phyloP scores from a whole-genome alignment of 2,797 vertebrate species.

The Amazonetta brasiliensis region DNA sequence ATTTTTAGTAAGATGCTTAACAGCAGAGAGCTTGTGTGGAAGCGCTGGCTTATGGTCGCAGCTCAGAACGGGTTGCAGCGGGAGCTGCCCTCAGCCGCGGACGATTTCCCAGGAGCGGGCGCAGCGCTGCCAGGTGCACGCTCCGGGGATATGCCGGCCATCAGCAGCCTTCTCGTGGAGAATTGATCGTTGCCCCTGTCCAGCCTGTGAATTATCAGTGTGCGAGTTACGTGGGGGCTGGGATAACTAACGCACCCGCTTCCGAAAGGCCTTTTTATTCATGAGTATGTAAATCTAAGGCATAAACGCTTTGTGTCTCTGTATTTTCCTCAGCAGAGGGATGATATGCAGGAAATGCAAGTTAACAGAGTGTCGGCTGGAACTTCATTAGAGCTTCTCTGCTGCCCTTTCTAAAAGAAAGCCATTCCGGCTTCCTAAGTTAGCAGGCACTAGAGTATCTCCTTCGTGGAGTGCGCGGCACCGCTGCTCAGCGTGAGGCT shows the following conservation, averaged over 20 bases:
- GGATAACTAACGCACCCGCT: background rate
- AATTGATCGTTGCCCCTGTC: background rate
- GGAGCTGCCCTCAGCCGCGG: background rate
- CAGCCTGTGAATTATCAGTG: background rate
- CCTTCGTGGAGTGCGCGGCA: accelerated
- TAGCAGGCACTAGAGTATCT: background rate
- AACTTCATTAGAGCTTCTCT: background rate
- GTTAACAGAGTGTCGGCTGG: background rate
- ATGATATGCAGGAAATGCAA: background rate
- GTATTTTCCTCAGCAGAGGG: constrained; percentile 27
- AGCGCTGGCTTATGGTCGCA: accelerated
- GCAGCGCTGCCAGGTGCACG: background rate
- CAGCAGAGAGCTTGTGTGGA: accelerated
- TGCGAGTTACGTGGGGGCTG: background rate
- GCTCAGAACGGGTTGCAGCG: background rate
- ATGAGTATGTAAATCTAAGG: background rate
- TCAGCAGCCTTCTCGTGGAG: background rate
- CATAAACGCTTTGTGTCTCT: background rate
- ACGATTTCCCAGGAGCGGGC: background rate
- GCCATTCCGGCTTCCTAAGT: background rate
- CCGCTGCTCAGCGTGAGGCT: background rate
- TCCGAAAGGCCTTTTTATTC: background rate
- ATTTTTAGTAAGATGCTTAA: background rate
- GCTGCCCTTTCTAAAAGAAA: background rate
- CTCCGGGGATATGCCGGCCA: background rate